Evolutionary conservation across 2,797 vertebrate genomes (phyloP), one percentile per base, ranked within the genome.

Genomic region (Anguilla marmorata): DNA sequence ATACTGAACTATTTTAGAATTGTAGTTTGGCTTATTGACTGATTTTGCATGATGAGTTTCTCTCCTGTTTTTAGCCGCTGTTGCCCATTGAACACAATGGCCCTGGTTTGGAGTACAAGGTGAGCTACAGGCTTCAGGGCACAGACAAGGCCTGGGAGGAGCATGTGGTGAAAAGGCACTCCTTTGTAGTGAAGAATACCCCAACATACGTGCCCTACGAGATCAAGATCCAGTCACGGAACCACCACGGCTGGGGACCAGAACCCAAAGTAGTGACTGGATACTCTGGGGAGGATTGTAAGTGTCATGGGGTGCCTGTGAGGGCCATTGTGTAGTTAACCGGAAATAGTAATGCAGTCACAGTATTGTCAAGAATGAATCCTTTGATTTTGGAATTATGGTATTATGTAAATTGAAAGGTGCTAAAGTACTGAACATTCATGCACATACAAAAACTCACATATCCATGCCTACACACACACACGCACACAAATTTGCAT

Each of bases 201-300:
- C 96, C 98, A 14, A 97, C 97, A 8, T 99, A 98, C 1, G 96
- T 98, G 30, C 98, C 97, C 3, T 99, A 98, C 0, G 97, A 99
- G 89, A 96, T 99, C 92, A 97, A 97, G 91, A 97, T 99, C 85
- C 98, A 99, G 90, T 95, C 98, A 0, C 93, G 94, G 85, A 99
- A 99, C 88, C 94, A 95, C 48, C 93, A 97, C 27, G 99, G 98
- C 48, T 94, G 96, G 37, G 98, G 95, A 12, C 99, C 99, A 0
- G 97, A 97, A 1, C 98, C 99, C 2, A 95, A 92, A 33, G n/a
- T 97, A 30, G 94, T 97, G 90, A 94, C 93, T 0, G 97, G 97
- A 0, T 98, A 97, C 91, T 99, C 99, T 0, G 98, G 98, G 93
- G 99, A 99, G 90, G 99, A 99, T 7, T 96, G 99, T 99, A 93